phyloP scores from a whole-genome alignment of 2,113 vertebrate species.

The Otolemur garnettii region DNA sequence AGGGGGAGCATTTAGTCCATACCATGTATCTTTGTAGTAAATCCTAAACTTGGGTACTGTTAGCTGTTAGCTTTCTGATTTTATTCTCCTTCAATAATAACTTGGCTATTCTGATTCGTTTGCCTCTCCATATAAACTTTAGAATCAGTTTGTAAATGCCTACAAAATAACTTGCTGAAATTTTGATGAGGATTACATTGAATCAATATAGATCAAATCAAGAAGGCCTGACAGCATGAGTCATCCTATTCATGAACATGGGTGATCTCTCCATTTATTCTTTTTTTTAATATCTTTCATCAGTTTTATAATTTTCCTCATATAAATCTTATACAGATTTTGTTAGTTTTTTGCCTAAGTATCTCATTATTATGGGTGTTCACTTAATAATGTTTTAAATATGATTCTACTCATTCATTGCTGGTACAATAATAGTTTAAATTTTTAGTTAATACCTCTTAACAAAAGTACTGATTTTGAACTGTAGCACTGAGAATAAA shows the following conservation, averaged over 20 bases:
- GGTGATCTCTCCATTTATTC: neutral
- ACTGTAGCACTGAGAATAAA: neutral
- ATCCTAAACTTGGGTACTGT: neutral
- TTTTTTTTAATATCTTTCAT: neutral
- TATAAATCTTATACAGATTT: neutral
- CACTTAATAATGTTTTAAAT: neutral
- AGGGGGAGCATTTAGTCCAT: too few relatives aligned
- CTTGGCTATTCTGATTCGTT: neutral
- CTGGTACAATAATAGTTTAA: slow-evolving; percentile 1
- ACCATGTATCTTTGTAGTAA: neutral
- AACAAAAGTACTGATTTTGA: neutral
- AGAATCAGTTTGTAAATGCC: neutral
- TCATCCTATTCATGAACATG: neutral
- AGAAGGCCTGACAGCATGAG: neutral
- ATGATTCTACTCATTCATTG: neutral
- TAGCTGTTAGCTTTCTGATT: neutral
- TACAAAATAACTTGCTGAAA: neutral
- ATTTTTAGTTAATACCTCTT: neutral
- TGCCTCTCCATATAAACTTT: neutral
- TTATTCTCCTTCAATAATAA: neutral
- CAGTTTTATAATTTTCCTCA: neutral
- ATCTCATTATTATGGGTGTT: neutral
- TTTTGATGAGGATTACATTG: neutral
- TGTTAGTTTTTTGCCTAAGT: neutral
- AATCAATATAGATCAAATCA: neutral